Evolutionary conservation across 2,797 vertebrate genomes (phyloP).

Genomic region (Rhodeus uyekii): DNA sequence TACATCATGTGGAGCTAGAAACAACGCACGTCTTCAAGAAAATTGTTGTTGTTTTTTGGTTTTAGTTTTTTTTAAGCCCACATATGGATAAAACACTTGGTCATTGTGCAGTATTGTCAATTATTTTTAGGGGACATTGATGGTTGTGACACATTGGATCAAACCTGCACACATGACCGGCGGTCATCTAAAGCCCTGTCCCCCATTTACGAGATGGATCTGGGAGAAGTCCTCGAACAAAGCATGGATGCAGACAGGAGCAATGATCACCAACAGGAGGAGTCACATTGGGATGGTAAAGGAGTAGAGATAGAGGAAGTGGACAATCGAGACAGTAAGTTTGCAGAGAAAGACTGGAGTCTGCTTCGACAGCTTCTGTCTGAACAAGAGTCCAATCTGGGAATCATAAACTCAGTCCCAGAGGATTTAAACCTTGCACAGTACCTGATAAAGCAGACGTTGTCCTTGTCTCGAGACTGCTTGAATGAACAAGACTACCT

Average conservation of each 20-base stretch:
- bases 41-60: background rate
- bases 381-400: conserved; percentile 90
- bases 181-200: conserved; percentile 95
- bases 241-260: conserved; percentile 82
- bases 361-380: conserved; percentile 92
- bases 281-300: conserved; percentile 74
- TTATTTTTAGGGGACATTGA: conserved; percentile 99
- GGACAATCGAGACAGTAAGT: conserved; percentile 79
- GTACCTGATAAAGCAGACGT: conserved; percentile 97
- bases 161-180: conserved; percentile 92
- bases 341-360: conserved; percentile 94
- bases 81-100: conserved; percentile 78
- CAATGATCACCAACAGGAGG: conserved; percentile 74
- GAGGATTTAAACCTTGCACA: conserved; percentile 98
- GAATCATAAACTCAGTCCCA: conserved; percentile 92
- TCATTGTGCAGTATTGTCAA: conserved; percentile 99
- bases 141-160: conserved; percentile 98
- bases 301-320: conserved; percentile 72
- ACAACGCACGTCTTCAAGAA: conserved; percentile 61
- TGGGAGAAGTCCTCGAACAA: conserved; percentile 88
- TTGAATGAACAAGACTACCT: conserved; percentile 84
- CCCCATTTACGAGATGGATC: conserved; percentile 97
- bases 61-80: conserved; percentile 19
- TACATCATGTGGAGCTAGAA: conserved; percentile 50
- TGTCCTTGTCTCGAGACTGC: conserved; percentile 90